Evolutionary conservation across 2,888 invertebrate species (phyloP), one percentile per base, ranked within the genome.

Genomic region (Poecilus cupreus): DNA sequence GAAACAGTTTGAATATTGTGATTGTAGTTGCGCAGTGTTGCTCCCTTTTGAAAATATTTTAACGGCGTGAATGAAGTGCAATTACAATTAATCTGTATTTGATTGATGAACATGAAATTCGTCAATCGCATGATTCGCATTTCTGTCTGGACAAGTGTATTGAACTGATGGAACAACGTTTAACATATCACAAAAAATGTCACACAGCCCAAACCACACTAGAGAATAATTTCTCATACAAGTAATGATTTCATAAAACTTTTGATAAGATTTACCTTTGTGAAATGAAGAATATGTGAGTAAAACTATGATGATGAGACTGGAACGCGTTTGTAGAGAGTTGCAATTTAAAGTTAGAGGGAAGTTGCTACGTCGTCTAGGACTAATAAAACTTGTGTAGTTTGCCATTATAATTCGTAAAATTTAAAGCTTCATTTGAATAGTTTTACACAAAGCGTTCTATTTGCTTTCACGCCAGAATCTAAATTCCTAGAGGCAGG

Each of bases 381-480:
- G 39, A 49, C 43, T 24, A 43, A 72, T 72, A 72, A 72, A 72
- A 72, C 72, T 72, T 72, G 43, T 43, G 43, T 60, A 72, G 46
- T 46, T 72, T 72, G 16, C 72, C 43, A 72, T 72, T 72, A 46
- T 72, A 72, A 72, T 72, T 22, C 72, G 72, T 22, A 20, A 46
- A 72, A 46, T 72, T 49, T 72, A 72, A 72, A 72, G 72, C 43
- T 43, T 39, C 49, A 72, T 72, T 46, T 43, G 64, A 64, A 64
- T 64, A 64, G 13, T 8, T 32, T 32, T 32, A 32, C 32, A 32
- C 32, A 32, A 32, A 32, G 32, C 32, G 32, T 32, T 32, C 32
- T 32, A 5, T 32, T 32, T 32, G 32, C 32, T 6, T 32, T 32
- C 32, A 32, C 32, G 32, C 32, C 32, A 32, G 32, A 8, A 32